A percentile compares a stretch with the other conserved stretches of the same genome.
These are phyloP conservation scores for Lamprotornis superbus DNA, from an alignment of 2,113 vertebrate species.

Conservation along the genomic window DNA sequence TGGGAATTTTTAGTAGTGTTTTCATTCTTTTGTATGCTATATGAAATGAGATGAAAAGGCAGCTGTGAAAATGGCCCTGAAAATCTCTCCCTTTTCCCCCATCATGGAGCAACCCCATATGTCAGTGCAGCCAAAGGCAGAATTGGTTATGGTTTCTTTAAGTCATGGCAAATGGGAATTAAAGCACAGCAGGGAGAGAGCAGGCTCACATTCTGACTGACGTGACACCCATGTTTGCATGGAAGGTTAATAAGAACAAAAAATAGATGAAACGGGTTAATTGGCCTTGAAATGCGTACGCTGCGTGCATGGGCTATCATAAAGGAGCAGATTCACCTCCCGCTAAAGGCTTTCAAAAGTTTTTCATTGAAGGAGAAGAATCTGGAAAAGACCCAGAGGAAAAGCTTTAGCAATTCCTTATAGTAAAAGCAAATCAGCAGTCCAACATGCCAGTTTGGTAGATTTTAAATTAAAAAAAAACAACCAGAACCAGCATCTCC, in stretches of 20 bases:
- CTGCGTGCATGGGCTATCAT: accelerated
- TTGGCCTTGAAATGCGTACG: neutral
- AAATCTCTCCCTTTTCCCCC: neutral
- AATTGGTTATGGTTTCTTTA: neutral
- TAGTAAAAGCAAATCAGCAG: neutral
- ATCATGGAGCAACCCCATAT: accelerated
- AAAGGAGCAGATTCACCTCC: neutral
- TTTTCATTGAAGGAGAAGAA: neutral
- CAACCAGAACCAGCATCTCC: neutral
- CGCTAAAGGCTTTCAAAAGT: neutral
- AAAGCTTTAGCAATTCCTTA: neutral
- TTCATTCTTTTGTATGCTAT: neutral
- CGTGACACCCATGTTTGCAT: neutral
- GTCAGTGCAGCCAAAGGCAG: neutral
- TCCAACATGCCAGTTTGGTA: neutral
- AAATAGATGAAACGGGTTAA: neutral
- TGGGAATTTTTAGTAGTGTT: neutral
- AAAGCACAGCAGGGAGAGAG: neutral
- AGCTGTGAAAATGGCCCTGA: neutral
- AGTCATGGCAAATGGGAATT: neutral
- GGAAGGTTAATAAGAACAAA: neutral
- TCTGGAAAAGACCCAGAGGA: neutral
- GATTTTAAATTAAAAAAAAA: neutral
- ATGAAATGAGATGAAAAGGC: neutral
- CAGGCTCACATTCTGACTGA: neutral